Evolutionary conservation across 2,797 vertebrate genomes (phyloP).

Genomic region (Hemibagrus guttatus): DNA sequence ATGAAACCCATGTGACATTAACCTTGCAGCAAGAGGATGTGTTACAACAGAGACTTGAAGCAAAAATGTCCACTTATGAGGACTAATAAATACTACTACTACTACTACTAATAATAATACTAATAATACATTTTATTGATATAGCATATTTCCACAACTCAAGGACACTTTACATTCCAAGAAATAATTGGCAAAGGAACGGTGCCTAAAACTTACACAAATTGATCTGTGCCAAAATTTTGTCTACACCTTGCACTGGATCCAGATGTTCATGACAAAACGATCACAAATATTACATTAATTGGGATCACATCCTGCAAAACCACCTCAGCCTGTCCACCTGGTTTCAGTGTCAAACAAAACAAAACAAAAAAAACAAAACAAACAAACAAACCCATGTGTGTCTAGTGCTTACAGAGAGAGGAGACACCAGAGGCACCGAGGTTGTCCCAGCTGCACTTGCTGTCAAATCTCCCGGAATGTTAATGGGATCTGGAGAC

Average conservation of each 20-base stretch:
- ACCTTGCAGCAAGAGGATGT: not conserved
- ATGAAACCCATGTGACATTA: not conserved
- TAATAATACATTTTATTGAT: too few species aligned
- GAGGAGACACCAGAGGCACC: conserved; percentile 63
- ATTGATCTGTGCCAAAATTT: not conserved
- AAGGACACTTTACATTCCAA: too few species aligned
- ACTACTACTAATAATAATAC: too few species aligned
- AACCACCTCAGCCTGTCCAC: not conserved
- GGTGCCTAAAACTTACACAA: too few species aligned
- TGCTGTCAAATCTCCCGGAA: conserved; percentile 73
- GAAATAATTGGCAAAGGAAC: too few species aligned
- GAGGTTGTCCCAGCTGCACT: conserved; percentile 66
- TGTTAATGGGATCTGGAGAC: conserved; percentile 75
- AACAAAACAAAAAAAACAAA: too few species aligned
- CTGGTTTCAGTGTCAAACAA: not conserved
- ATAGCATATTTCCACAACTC: too few species aligned
- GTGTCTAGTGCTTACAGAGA: conserved; percentile 68
- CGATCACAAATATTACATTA: not conserved
- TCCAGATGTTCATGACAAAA: not conserved
- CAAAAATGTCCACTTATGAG: not conserved
- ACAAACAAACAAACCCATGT: too few species aligned
- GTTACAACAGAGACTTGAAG: not conserved
- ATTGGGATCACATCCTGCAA: not conserved
- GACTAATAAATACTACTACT: too few species aligned
- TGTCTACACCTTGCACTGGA: not conserved